Evolutionary conservation across 2,888 invertebrate species (phyloP).

Genomic region (Heliothis peltigera): DNA sequence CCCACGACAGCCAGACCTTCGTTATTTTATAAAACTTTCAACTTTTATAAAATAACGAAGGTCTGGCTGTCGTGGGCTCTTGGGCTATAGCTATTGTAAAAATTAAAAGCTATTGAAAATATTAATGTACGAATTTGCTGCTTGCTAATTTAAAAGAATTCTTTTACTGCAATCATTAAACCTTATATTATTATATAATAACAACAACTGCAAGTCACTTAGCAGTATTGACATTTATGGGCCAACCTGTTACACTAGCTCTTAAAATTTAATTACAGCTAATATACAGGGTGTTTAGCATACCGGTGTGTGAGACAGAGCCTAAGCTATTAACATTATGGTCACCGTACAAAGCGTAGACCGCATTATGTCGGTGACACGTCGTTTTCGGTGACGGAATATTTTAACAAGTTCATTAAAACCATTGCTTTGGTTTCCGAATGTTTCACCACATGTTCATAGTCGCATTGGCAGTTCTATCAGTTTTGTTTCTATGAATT

Average conservation of each 20-base stretch:
- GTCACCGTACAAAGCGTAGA: constrained; percentile 45
- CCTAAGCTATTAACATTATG: constrained; percentile 38
- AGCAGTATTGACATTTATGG: constrained; percentile 8
- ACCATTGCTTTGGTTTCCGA: constrained; percentile 42
- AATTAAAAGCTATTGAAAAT: too few relatives aligned
- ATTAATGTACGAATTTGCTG: too few relatives aligned
- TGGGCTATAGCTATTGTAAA: too few relatives aligned
- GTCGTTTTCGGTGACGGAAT: constrained; percentile 71
- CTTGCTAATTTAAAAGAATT: not conserved
- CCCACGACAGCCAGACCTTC: too few relatives aligned
- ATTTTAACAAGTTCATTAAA: constrained; percentile 77
- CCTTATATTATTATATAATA: constrained; percentile 26
- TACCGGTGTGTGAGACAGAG: constrained; percentile 20
- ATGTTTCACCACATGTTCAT: constrained; percentile 16
- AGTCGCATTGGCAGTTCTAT: constrained; percentile 26
- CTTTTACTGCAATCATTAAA: constrained; percentile 28
- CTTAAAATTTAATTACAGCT: constrained; percentile 32
- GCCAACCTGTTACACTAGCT: constrained; percentile 33
- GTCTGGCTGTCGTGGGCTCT: too few relatives aligned
- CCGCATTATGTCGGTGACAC: constrained; percentile 60
- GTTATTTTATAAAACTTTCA: too few relatives aligned
- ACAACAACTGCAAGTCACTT: constrained; percentile 22
- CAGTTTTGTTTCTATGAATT: constrained; percentile 16
- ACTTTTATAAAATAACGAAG: too few relatives aligned
- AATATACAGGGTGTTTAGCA: constrained; percentile 32